A percentile compares a stretch with the other conserved stretches of the same genome.
Conservation (phyloP, 2,888 invertebrate species). For the Hydroisotoma schaefferi region DNA sequence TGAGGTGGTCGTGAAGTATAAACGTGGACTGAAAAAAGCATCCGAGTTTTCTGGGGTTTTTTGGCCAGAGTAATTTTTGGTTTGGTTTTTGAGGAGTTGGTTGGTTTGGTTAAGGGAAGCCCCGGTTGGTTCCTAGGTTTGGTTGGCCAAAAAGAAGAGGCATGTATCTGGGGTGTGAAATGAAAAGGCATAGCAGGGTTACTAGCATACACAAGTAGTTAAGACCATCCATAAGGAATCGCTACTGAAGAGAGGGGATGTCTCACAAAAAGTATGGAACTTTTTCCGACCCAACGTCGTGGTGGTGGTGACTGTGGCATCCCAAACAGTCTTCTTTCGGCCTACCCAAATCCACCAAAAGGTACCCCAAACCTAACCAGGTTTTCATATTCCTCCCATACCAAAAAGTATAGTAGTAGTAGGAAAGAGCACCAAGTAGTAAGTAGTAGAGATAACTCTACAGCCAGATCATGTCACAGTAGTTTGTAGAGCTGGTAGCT, state of each 20-base stretch:
- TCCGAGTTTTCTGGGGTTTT: neutral
- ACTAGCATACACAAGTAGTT: neutral
- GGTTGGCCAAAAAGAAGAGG: conserved; percentile 36
- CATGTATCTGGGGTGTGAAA: conserved; percentile 46
- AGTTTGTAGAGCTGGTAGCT: neutral
- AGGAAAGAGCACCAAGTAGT: no score
- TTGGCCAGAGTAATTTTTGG: conserved; percentile 39
- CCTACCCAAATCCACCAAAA: neutral
- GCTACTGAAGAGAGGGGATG: neutral
- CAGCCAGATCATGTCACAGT: no score
- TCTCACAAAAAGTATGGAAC: conserved; percentile 2
- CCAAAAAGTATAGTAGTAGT: neutral
- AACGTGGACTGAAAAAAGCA: conserved; percentile 8
- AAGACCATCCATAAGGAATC: neutral
- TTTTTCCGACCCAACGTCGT: conserved; percentile 1
- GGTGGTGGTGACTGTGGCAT: neutral
- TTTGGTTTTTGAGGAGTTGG: conserved; percentile 15
- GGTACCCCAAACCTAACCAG: conserved; percentile 13
- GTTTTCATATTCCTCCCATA: conserved; percentile 1
- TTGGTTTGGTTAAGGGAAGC: conserved; percentile 18
- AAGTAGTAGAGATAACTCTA: neutral
- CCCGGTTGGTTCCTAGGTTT: conserved; percentile 17
- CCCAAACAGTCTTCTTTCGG: conserved; percentile 6
- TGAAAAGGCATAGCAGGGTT: neutral
- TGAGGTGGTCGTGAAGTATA: neutral